These are phyloP conservation scores for Scolopax rusticola DNA, from an alignment of 2,797 vertebrate species.

Conservation along the genomic window DNA sequence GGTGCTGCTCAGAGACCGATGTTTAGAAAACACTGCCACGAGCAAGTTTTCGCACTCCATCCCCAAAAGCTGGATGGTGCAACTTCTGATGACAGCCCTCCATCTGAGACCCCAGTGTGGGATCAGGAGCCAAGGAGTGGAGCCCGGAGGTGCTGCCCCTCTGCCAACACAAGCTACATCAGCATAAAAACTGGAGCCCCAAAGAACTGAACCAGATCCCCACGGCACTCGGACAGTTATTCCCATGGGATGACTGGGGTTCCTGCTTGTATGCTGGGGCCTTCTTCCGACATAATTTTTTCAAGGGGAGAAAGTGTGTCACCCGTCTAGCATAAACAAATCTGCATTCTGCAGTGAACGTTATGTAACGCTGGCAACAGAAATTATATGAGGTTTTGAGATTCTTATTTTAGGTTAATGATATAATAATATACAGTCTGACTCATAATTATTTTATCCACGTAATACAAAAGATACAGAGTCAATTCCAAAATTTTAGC, in stretches of 20 bases:
- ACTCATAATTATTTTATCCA: not conserved
- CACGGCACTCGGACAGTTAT: not conserved
- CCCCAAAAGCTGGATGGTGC: not conserved
- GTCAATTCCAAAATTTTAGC: not conserved
- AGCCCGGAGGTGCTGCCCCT: fast-evolving
- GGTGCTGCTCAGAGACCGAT: not conserved
- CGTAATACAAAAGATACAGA: not conserved
- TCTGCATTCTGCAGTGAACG: not conserved
- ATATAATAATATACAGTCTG: not conserved
- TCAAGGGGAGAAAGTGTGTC: not conserved
- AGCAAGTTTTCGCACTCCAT: not conserved
- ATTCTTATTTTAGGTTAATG: not conserved
- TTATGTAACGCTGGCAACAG: not conserved
- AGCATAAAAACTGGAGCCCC: not conserved
- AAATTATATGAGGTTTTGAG: not conserved
- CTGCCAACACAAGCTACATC: not conserved
- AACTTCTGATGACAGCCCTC: not conserved
- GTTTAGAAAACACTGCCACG: not conserved
- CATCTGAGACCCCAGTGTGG: fast-evolving
- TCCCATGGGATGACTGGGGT: not conserved
- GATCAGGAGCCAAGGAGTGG: not conserved
- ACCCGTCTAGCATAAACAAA: not conserved
- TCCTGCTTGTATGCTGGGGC: not conserved
- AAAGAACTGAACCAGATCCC: not conserved
- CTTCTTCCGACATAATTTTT: not conserved